Conservation (phyloP, 2,888 invertebrate species). For the Piscicola geometra region DNA sequence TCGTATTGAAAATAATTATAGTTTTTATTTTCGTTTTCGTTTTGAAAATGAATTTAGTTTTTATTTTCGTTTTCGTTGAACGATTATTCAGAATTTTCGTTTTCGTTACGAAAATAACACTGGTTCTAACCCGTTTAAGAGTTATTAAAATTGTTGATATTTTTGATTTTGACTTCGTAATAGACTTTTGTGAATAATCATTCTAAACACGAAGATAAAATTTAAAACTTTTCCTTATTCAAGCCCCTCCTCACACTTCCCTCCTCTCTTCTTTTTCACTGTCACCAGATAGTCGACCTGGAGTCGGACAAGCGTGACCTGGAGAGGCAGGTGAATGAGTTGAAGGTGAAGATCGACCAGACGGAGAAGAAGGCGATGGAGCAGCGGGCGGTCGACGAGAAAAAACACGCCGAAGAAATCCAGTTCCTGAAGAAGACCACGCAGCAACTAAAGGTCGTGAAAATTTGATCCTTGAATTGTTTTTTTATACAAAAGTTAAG, state of each 20-base stretch:
- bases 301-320: conserved; percentile 71
- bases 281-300: conserved; percentile 61
- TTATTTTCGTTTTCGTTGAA: no score
- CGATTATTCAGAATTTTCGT: no score
- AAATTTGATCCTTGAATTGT: no score
- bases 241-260: background rate
- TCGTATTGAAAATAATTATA: no score
- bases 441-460: conserved; percentile 81
- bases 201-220: background rate
- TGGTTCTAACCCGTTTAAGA: no score
- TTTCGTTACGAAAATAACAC: no score
- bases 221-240: background rate
- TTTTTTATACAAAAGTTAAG: no score
- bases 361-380: conserved; percentile 62
- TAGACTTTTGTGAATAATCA: background rate
- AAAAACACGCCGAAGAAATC: conserved; percentile 85
- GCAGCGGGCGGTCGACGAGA: conserved; percentile 79
- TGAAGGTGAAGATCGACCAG: conserved; percentile 57
- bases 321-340: conserved; percentile 65
- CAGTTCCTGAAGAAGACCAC: conserved; percentile 88
- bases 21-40: no score
- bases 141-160: no score
- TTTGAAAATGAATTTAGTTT: no score
- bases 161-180: background rate
- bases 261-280: no score